Percentiles rank a stretch among this genome's conserved stretches.
Conservation (phyloP, 2,888 invertebrate species). For the Lithophane semibrunnea region DNA sequence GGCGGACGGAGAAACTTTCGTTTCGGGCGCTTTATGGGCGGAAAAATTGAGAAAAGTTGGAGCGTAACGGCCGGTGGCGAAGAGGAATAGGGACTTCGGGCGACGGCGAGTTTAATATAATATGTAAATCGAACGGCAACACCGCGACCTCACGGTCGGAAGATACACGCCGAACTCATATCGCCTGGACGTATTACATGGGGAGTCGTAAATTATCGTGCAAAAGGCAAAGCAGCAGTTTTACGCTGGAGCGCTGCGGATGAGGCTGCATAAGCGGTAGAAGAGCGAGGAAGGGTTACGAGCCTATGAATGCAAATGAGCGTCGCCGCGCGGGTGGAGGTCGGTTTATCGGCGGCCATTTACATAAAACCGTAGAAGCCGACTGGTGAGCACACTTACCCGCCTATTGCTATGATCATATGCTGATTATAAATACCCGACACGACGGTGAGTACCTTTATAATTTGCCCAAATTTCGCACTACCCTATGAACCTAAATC, state of each 20-base stretch:
- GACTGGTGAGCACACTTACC: slow-evolving; percentile 81
- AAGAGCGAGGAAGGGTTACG: slow-evolving; percentile 88
- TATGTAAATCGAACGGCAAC: slow-evolving; percentile 89
- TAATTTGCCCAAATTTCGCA: slow-evolving; percentile 54
- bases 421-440: slow-evolving; percentile 78
- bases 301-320: slow-evolving; percentile 91
- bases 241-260: slow-evolving; percentile 79
- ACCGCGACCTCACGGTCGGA: slow-evolving; percentile 84
- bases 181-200: slow-evolving; percentile 87
- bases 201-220: slow-evolving; percentile 89
- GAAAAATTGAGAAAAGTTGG: slow-evolving; percentile 90
- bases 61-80: slow-evolving; percentile 89
- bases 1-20: slow-evolving; percentile 87
- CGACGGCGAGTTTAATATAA: slow-evolving; percentile 89
- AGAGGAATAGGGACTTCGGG: slow-evolving; percentile 80
- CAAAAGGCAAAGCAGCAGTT: slow-evolving; percentile 86
- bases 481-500: slow-evolving; percentile 45
- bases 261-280: slow-evolving; percentile 82
- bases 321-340: slow-evolving; percentile 82
- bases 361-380: slow-evolving; percentile 87
- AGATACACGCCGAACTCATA: slow-evolving; percentile 86
- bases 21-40: slow-evolving; percentile 89
- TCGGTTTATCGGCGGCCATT: slow-evolving; percentile 87
- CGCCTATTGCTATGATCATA: slow-evolving; percentile 80
- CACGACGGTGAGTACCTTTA: slow-evolving; percentile 70